These are phyloP conservation scores for Mionectes olivaceus DNA, from an alignment of 2,797 vertebrate genomes.

Conservation along the genomic window DNA sequence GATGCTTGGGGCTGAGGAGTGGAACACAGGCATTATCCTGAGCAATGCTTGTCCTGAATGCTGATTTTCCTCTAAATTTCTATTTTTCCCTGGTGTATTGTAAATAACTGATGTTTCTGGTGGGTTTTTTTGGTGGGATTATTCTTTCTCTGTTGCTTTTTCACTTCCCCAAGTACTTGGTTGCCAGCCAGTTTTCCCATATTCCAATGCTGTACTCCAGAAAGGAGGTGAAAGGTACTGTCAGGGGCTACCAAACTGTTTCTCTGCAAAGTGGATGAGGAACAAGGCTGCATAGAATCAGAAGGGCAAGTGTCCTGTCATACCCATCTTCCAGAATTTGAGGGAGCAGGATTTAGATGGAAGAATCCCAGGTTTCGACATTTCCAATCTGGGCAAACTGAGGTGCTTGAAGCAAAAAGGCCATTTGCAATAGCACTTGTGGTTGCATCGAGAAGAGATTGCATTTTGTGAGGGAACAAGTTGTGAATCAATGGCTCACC, in stretches of 20 bases:
- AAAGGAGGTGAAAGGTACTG: neutral
- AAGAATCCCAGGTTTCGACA: neutral
- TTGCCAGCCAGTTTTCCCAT: neutral
- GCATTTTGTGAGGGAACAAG: neutral
- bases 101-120: neutral
- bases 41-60: neutral
- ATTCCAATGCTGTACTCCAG: neutral
- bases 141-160: neutral
- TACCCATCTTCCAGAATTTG: neutral
- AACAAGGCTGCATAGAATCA: neutral
- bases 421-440: neutral
- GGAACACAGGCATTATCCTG: neutral
- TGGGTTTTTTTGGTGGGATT: neutral
- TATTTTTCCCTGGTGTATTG: neutral
- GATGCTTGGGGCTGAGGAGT: neutral
- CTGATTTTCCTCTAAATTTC: neutral
- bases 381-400: neutral
- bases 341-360: neutral
- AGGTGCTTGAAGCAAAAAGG: neutral
- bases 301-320: constrained; percentile 25
- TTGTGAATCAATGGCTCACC: neutral
- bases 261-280: neutral
- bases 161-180: neutral
- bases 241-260: neutral
- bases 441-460: neutral